Conservation (phyloP, 2,797 vertebrate genomes). For the Spheniscus humboldti region DNA sequence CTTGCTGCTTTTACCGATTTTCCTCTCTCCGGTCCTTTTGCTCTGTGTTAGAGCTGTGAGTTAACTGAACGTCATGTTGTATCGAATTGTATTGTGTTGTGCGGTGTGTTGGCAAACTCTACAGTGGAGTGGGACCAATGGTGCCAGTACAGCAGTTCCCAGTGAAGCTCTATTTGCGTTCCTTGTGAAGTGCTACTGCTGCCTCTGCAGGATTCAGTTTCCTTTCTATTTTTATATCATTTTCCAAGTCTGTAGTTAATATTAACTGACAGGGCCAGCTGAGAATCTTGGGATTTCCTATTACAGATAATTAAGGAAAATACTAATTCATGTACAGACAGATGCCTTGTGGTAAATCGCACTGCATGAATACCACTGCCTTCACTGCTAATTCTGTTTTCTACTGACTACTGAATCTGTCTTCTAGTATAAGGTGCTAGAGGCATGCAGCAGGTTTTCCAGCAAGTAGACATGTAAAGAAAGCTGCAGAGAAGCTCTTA, state of each 20-base stretch:
- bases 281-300: slow-evolving; percentile 58
- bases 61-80: background rate
- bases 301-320: slow-evolving; percentile 62
- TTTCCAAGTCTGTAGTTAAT: slow-evolving; percentile 56
- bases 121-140: background rate
- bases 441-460: background rate
- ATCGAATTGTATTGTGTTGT: background rate
- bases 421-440: background rate
- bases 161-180: slow-evolving; percentile 5
- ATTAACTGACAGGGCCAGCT: slow-evolving; percentile 41
- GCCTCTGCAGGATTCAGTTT: slow-evolving; percentile 19
- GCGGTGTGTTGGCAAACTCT: background rate
- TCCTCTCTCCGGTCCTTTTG: background rate
- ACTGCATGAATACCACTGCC: slow-evolving; percentile 1
- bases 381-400: slow-evolving; percentile 21
- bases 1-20: background rate
- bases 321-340: slow-evolving; percentile 39
- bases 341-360: slow-evolving; percentile 43
- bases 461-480: background rate
- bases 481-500: background rate
- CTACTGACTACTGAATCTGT: background rate
- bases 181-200: background rate
- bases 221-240: slow-evolving; percentile 44
- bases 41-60: background rate
- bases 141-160: background rate